Evolutionary conservation across 1,140 invertebrate genomes (phyloP).

Genomic region (Phortica variegata): DNA sequence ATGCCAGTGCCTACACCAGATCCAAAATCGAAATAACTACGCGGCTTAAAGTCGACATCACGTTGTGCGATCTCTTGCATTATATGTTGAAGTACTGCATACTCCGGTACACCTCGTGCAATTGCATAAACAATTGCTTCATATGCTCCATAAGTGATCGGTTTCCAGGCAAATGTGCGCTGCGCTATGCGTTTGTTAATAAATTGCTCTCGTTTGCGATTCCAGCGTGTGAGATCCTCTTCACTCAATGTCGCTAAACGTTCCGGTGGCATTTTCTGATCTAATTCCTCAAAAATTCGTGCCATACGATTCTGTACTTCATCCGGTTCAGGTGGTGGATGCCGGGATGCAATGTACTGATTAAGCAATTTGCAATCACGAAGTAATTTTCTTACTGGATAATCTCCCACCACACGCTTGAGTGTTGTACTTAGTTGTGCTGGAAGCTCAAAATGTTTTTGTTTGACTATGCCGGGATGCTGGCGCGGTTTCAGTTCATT

Average conservation of each 20-base stretch:
- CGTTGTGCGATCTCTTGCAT: constrained; percentile 72
- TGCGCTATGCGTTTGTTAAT: constrained; percentile 57
- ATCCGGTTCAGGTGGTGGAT: constrained; percentile 64
- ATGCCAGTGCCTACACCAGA: constrained; percentile 82
- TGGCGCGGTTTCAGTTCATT: constrained; percentile 65
- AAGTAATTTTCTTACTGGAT: constrained; percentile 59
- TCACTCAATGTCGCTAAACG: constrained; percentile 28
- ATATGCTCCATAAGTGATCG: constrained; percentile 68
- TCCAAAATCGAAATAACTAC: constrained; percentile 84
- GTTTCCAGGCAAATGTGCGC: constrained; percentile 69
- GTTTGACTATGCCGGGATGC: constrained; percentile 67
- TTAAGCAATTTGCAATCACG: constrained; percentile 61
- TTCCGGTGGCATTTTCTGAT: constrained; percentile 40
- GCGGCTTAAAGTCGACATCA: constrained; percentile 70
- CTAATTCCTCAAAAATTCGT: constrained; percentile 39
- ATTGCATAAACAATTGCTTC: constrained; percentile 70
- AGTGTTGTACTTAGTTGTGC: constrained; percentile 62
- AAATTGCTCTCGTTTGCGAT: constrained; percentile 47
- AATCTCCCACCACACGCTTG: constrained; percentile 60
- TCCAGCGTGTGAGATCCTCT: constrained; percentile 39
- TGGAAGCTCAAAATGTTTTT: constrained; percentile 61
- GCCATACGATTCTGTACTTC: constrained; percentile 58
- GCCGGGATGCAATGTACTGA: constrained; percentile 63
- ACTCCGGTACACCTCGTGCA: constrained; percentile 70
- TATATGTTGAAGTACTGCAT: constrained; percentile 69